Evolutionary conservation across 1,140 invertebrate species (phyloP).

Genomic region (Ostrea denselamellosa): DNA sequence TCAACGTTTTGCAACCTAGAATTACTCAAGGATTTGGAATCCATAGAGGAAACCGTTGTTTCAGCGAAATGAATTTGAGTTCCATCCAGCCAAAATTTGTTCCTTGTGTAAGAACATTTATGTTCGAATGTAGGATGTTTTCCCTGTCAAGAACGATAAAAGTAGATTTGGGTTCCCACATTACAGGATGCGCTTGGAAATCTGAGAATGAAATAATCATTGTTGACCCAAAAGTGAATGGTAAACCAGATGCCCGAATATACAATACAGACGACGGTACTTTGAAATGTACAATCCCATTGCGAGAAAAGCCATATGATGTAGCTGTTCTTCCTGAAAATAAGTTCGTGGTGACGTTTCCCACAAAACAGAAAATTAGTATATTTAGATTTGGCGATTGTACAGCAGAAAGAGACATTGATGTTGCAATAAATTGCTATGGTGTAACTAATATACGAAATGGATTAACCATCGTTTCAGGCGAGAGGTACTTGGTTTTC

Average conservation of each 20-base stretch:
- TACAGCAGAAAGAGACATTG: not conserved
- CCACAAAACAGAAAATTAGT: not conserved
- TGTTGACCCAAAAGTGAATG: not conserved
- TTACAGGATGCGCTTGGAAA: not conserved
- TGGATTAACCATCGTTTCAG: not conserved
- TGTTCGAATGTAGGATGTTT: not conserved
- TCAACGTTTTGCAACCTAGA: not conserved
- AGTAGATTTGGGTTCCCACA: not conserved
- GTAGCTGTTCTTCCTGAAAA: not conserved
- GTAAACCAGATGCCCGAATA: not conserved
- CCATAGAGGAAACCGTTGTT: not conserved
- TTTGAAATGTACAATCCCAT: not conserved
- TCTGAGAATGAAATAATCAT: not conserved
- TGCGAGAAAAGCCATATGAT: not conserved
- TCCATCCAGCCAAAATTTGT: not conserved
- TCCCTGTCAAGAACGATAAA: not conserved
- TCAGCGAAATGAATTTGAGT: not conserved
- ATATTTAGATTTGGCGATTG: not conserved
- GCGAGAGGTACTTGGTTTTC: not conserved
- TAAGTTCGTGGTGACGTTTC: not conserved
- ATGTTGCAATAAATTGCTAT: not conserved
- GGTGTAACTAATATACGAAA: not conserved
- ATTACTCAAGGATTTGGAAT: not conserved
- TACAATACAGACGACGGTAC: not conserved
- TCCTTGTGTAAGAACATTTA: not conserved